Conservation (phyloP, 2,888 invertebrate genomes). For the Thera britannica region DNA sequence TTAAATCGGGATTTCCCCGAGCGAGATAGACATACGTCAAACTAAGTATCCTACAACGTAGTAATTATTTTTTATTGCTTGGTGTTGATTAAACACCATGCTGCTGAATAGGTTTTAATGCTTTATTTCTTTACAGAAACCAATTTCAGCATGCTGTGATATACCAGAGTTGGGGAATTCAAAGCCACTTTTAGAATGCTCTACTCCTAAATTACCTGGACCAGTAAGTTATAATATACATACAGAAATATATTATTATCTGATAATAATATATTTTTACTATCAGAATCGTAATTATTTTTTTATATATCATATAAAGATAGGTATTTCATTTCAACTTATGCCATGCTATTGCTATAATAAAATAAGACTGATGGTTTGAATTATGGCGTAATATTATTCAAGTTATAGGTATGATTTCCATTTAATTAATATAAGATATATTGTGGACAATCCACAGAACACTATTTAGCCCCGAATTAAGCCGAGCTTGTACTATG, state of each 20-base stretch:
- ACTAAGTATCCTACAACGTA: too few species aligned
- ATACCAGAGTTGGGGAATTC: constrained; percentile 75
- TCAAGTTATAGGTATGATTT: background rate
- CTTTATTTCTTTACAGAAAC: constrained; percentile 65
- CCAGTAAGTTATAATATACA: constrained; percentile 60
- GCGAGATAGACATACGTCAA: too few species aligned
- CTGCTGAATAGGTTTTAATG: background rate
- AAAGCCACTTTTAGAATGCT: constrained; percentile 64
- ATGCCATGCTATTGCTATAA: background rate
- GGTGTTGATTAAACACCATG: too few species aligned
- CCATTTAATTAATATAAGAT: background rate
- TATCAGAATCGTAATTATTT: background rate
- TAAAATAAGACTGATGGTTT: background rate
- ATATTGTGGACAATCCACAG: too few species aligned
- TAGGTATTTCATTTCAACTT: background rate
- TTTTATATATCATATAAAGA: background rate
- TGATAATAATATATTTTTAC: too few species aligned
- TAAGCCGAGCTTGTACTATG: too few species aligned
- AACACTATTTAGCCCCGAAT: too few species aligned
- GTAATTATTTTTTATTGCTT: too few species aligned
- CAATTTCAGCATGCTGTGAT: constrained; percentile 75
- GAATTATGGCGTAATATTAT: background rate
- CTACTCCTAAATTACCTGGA: constrained; percentile 63
- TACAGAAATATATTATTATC: background rate
- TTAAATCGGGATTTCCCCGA: too few species aligned